Evolutionary conservation across 2,888 invertebrate species (phyloP).

Genomic region (Chrysotoxum bicinctum): DNA sequence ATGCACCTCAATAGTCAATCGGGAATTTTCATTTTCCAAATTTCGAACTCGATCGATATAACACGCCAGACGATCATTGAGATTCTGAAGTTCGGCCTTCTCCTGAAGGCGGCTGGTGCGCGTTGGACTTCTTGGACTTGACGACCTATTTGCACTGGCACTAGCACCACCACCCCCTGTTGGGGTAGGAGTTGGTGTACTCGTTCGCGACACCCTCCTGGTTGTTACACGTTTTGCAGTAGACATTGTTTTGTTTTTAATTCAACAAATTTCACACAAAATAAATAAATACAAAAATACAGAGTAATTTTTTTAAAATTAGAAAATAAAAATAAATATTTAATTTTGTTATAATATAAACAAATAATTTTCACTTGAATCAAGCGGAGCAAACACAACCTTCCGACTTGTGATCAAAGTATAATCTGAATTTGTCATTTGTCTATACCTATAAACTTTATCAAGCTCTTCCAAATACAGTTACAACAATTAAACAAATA

Average conservation of each 20-base stretch:
- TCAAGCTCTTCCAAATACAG: slow-evolving; percentile 12
- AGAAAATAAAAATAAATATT: background rate
- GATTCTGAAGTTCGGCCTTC: slow-evolving; percentile 94
- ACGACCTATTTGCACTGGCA: slow-evolving; percentile 73
- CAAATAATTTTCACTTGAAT: slow-evolving; percentile 4
- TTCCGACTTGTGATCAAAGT: slow-evolving; percentile 38
- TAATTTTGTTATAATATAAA: background rate
- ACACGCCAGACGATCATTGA: slow-evolving; percentile 97
- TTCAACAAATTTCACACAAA: background rate
- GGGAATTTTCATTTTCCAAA: slow-evolving; percentile 95
- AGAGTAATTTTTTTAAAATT: background rate
- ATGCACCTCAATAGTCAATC: slow-evolving; percentile 91
- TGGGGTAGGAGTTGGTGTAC: slow-evolving; percentile 77
- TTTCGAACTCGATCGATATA: slow-evolving; percentile 97
- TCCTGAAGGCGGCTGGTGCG: slow-evolving; percentile 95
- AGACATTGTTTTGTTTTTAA: slow-evolving; percentile 35
- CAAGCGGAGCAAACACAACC: slow-evolving; percentile 33
- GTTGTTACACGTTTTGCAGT: slow-evolving; percentile 77
- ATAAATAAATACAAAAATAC: background rate
- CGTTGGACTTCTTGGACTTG: slow-evolving; percentile 92
- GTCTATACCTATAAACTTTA: background rate
- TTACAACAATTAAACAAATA: slow-evolving; percentile 3
- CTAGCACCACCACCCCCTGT: background rate
- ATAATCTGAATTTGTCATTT: slow-evolving; percentile 31
- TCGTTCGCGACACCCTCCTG: slow-evolving; percentile 78